Base-by-base conservation (phyloP, 1,140 invertebrate species). In the Triops cancriformis region DNA sequence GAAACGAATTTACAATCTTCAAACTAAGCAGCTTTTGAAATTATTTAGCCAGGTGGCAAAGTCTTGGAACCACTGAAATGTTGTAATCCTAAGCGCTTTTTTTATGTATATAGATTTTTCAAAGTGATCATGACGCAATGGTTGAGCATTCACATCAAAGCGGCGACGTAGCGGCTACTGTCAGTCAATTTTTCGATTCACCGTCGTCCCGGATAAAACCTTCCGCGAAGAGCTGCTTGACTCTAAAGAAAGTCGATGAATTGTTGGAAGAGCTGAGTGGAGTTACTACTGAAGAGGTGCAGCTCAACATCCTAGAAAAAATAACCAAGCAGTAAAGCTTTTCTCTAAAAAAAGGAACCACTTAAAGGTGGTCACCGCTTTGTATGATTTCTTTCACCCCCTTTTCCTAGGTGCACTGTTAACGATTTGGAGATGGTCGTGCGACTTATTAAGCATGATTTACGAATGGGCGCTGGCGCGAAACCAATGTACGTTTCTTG, bases 1-100 rank as follows among this genome's bases (percentile, higher is more conserved):
- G 1, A 94, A 96, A 83, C 86, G 93, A 76, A 89, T 97, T 27
- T 97, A 97, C 82, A 97, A 97, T 86, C 84, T 98, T 27, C 94
- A 96, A 84, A 95, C 91, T 82, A 97, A 96, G 84, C 94, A 96
- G 81, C 85, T 97, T 45, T 86, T 96, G 0, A 98, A 97, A 84
- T 83, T 97, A 14, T 97, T 96, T 84, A 91, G 93, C 73, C 88
- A 90, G 82, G 88, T 89, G 79, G 79, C 80, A 77, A 73, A 27
- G n/a, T 27, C n/a, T 73, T 77, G 43, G 51, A 76, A 45, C 28
- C 27, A 78, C 43, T 77, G 31, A 26, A 42, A 72, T 72, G 2
- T 75, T 72, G 76, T 14, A 23, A 1, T 43, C 23, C 27, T 42
- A 77, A 45, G 41, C n/a, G 28, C 26, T 23, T 37, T 51, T 37